Evolutionary conservation across 1,140 invertebrate genomes (phyloP), one percentile per base, ranked within the genome.

Genomic region (Nilaparvata lugens): DNA sequence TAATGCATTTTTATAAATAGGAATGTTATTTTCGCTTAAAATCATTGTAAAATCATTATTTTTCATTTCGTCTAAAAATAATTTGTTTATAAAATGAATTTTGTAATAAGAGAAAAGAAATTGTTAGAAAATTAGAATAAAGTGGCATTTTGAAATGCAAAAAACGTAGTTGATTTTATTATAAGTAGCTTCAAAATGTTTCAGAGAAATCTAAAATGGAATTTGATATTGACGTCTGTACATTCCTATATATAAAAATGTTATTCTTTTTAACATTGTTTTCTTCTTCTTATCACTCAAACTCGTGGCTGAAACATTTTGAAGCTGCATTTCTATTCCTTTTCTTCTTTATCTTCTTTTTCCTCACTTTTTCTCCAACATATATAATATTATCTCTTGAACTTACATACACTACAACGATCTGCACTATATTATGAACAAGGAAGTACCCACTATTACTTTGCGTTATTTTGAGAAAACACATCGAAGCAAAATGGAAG

Each of bases 211-310:
- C 11, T 16, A 56, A 35, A 35, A 11, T 35, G 31, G 31, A 35
- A 35, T 35, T 6, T 9, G 2, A 35, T 1, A 11, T 11, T 11
- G 1, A 35, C 3, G 2, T 11, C 9, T 35, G 24, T 52, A 56
- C 61, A 58, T 62, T 62, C 61, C 61, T 62, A 62, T 62, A 28
- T 62, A 58, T 62, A 58, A 58, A 43, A 62, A 62, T 35, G 48
- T 56, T 38, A 58, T 31, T 42, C 28, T 52, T 57, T 58, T 48
- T 42, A 48, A 48, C 16, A 48, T 23, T 19, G 45, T 48, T 48
- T 38, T 38, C 35, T n/a, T 40, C 21, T n/a, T 52, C 40, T 52
- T 60, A 9, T 35, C 40, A 13, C 24, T 23, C 23, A 16, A 60
- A 61, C 52, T 61, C 28, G 56, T 55, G 54, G 54, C 48, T 48